Conservation (phyloP, 2,888 invertebrate genomes). For the Drosophila borealis region DNA sequence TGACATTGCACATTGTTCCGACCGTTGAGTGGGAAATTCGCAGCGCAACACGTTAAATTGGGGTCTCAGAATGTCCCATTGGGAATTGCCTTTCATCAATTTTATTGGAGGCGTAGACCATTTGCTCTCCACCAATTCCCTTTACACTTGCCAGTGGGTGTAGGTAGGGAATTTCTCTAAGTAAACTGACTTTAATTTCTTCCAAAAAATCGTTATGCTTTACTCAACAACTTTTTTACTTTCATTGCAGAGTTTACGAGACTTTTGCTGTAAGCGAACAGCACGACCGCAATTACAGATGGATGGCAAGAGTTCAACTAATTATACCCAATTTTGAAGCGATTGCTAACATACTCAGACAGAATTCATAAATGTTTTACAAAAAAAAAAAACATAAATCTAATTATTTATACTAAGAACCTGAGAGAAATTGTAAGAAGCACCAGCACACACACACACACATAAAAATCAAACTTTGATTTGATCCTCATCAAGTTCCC, state of each 20-base stretch:
- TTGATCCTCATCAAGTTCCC: constrained; percentile 19
- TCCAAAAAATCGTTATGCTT: neutral
- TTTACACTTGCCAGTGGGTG: neutral
- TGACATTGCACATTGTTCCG: constrained; percentile 29
- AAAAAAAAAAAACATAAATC: constrained; percentile 22
- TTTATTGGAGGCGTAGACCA: neutral
- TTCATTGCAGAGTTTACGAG: constrained; percentile 82
- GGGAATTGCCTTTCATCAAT: constrained; percentile 31
- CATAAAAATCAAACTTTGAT: constrained; percentile 36
- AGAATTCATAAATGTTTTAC: constrained; percentile 67
- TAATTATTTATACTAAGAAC: constrained; percentile 34
- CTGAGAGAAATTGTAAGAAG: constrained; percentile 29
- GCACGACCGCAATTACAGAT: constrained; percentile 18
- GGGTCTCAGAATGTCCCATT: constrained; percentile 3
- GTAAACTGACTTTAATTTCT: too few species aligned
- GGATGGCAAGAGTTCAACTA: constrained; percentile 39
- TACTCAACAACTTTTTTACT: neutral
- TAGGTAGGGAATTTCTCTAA: neutral
- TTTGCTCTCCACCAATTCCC: neutral
- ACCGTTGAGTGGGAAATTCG: constrained; percentile 20
- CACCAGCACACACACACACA: constrained; percentile 33
- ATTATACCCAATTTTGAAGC: constrained; percentile 54
- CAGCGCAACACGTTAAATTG: constrained; percentile 37
- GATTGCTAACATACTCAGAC: constrained; percentile 74
- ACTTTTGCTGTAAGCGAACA: constrained; percentile 81